A percentile compares a stretch with the other conserved stretches of the same genome.
These are phyloP conservation scores for Drosophila biarmipes DNA, from an alignment of 1,140 invertebrate species.

Conservation along the genomic window DNA sequence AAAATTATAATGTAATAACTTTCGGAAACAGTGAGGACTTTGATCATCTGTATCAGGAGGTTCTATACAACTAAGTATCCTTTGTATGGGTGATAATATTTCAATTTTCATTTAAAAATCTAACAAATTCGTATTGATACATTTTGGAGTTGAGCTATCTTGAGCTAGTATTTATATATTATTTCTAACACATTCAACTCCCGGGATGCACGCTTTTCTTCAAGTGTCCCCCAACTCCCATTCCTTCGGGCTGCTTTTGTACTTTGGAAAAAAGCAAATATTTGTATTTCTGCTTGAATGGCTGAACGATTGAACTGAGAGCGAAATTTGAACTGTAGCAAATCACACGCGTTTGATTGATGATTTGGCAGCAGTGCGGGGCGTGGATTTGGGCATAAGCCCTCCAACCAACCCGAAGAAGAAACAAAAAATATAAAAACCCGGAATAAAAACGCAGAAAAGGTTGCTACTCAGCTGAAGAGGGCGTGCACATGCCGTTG, in stretches of 20 bases:
- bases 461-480: constrained; percentile 42
- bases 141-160: too few relatives aligned
- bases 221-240: constrained; percentile 1
- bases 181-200: neutral
- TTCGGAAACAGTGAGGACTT: too few relatives aligned
- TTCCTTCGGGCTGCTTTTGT: constrained; percentile 50
- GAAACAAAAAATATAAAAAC: constrained; percentile 9
- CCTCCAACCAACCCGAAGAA: constrained; percentile 1
- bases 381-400: constrained; percentile 23
- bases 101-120: too few relatives aligned
- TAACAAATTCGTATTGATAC: too few relatives aligned
- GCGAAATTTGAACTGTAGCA: constrained; percentile 81
- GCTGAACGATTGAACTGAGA: constrained; percentile 78
- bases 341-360: constrained; percentile 81
- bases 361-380: constrained; percentile 65
- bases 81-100: too few relatives aligned
- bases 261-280: constrained; percentile 78
- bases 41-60: too few relatives aligned
- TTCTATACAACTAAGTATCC: too few relatives aligned
- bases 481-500: constrained; percentile 51
- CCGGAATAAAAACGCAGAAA: constrained; percentile 36
- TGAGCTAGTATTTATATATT: too few relatives aligned
- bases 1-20: too few relatives aligned
- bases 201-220: neutral
- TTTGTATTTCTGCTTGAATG: constrained; percentile 80